These are phyloP conservation scores for Andricus quercusramuli DNA, from an alignment of 2,888 invertebrate species.

Conservation along the genomic window DNA sequence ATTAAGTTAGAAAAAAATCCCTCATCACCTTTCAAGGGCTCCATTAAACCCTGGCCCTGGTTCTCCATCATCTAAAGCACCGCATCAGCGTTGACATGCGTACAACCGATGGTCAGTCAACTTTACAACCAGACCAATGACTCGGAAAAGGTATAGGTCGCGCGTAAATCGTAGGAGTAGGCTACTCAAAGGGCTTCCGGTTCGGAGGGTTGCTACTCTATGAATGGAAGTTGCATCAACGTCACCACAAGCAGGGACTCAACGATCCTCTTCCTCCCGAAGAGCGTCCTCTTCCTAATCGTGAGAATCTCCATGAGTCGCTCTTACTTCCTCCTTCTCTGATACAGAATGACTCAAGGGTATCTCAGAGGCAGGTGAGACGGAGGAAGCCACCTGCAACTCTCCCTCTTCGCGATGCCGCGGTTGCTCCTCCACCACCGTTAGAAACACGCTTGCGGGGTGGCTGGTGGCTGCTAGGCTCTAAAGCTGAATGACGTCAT, in stretches of 20 bases:
- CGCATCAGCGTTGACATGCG: constrained; percentile 3
- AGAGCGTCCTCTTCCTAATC: neutral
- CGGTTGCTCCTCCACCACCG: constrained; percentile 13
- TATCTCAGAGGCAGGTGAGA: neutral
- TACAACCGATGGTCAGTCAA: constrained; percentile 8
- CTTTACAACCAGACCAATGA: constrained; percentile 11
- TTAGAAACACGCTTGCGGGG: constrained; percentile 51
- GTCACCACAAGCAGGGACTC: neutral
- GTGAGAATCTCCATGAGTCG: neutral
- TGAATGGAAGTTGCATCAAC: constrained; percentile 31
- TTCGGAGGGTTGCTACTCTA: neutral
- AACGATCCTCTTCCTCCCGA: neutral
- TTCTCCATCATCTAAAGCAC: neutral
- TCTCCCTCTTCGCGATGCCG: constrained; percentile 8
- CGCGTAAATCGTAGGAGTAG: neutral
- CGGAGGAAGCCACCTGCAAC: constrained; percentile 19
- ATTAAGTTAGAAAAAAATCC: neutral
- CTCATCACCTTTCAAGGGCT: neutral
- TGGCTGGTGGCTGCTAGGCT: constrained; percentile 51
- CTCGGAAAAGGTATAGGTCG: constrained; percentile 26
- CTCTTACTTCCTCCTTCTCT: neutral
- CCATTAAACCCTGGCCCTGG: neutral
- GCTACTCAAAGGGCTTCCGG: neutral
- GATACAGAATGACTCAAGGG: neutral
- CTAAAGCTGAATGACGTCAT: constrained; percentile 52